Percentiles rank a stretch among this genome's conserved stretches.
Evolutionary conservation across 2,797 vertebrate genomes (phyloP).

Genomic region (Sebastiscus albofasciatus): DNA sequence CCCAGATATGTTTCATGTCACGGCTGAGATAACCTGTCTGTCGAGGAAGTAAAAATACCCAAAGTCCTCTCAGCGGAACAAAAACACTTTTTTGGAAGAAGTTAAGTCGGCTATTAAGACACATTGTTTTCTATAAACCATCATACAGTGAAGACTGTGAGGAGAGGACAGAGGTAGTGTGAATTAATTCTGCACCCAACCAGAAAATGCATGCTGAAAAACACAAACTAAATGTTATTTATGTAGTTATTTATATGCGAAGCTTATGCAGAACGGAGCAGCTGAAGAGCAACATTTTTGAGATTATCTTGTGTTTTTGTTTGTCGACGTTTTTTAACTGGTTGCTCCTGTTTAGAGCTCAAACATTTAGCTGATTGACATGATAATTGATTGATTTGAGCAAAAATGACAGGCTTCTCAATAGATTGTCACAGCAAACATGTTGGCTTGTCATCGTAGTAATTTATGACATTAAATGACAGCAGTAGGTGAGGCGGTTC

Average conservation of each 20-base stretch:
- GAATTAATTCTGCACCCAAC: background rate
- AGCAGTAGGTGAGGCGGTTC: background rate
- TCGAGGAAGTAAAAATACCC: background rate
- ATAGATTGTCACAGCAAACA: background rate
- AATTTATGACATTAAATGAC: background rate
- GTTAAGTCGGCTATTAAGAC: background rate
- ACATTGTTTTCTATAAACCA: background rate
- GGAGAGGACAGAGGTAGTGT: background rate
- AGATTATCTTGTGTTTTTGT: background rate
- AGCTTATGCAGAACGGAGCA: background rate
- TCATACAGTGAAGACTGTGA: background rate
- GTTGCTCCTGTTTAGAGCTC: background rate
- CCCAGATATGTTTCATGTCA: background rate
- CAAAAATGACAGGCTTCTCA: background rate
- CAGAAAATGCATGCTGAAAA: background rate
- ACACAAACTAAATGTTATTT: background rate
- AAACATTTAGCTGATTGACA: background rate
- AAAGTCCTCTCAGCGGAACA: background rate
- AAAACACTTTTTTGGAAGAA: background rate
- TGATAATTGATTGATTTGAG: background rate
- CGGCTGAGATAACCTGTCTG: background rate
- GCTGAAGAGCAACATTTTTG: background rate
- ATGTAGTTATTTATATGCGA: background rate
- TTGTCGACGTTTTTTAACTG: background rate
- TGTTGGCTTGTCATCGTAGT: background rate